Evolutionary conservation across 2,797 vertebrate species (phyloP).

Genomic region (Sebastiscus tertius): DNA sequence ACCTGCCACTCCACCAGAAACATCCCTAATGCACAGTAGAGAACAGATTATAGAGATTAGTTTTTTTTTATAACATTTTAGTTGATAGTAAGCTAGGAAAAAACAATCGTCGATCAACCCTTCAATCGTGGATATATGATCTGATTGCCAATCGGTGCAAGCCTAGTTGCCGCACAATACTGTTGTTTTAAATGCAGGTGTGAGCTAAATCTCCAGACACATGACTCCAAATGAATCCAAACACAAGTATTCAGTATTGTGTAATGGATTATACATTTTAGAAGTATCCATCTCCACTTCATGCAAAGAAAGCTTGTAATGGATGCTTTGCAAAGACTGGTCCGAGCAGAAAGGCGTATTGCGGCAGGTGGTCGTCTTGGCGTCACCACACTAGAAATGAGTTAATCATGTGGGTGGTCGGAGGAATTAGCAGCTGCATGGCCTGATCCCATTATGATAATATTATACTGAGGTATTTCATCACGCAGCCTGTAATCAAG

Average conservation of each 20-base stretch:
- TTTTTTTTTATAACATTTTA: too few relatives aligned
- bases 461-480: slow-evolving; percentile 30
- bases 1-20: too few relatives aligned
- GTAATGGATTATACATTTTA: background rate
- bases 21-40: too few relatives aligned
- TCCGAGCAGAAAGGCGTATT: background rate
- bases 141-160: background rate
- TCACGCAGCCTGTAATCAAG: background rate
- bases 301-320: background rate
- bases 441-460: slow-evolving; percentile 41
- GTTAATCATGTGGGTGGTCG: slow-evolving; percentile 51
- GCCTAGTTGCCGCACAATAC: too few relatives aligned
- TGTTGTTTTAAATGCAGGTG: background rate
- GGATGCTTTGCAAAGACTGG: background rate
- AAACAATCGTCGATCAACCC: too few relatives aligned
- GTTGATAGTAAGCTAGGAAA: too few relatives aligned
- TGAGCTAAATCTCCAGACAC: background rate
- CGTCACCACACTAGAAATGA: slow-evolving; percentile 33
- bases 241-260: background rate
- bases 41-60: accelerated
- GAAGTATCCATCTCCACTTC: slow-evolving; percentile 2
- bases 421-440: slow-evolving; percentile 36
- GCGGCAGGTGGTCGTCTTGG: slow-evolving; percentile 17
- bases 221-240: background rate
- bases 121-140: too few relatives aligned